Evolutionary conservation across 2,888 invertebrate genomes (phyloP), one percentile per base, ranked within the genome.

Genomic region (Scelioninae gen. 2): DNA sequence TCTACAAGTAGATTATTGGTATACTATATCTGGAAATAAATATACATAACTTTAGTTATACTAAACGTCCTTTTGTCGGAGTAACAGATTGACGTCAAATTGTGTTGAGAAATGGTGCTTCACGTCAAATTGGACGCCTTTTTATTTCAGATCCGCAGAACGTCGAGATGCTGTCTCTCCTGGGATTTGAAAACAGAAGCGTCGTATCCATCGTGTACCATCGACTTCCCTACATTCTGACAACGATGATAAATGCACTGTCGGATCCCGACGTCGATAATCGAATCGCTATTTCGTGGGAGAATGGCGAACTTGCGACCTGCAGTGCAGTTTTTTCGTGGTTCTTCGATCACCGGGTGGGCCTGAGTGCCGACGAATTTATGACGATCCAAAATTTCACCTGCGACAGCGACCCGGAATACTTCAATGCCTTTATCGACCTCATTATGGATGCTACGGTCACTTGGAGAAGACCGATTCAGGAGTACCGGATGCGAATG

Each of bases 351-450:
- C 77, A 74, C 11, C 70, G 75, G 19, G 52, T 78, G 0, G 81
- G 82, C 2, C 31, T 84, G 3, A 80, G 73, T 0, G 22, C 5
- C 0, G 77, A 80, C 0, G 83, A 84, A 18, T 84, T 79, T 39
- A 53, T 39, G 9, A 79, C 15, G 0, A 39, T 84, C 6, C 79
- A 81, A 68, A 81, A 82, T 58, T 81, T 80, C 25, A 80, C 77
- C 0, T 84, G 84, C 39, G 78, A 82, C 19, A 68, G 69, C 11
- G 80, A 78, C 55, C 79, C 81, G 0, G 79, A 80, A 0, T 77
- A 81, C 31, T 83, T 84, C 39, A 84, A 84, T 19, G 78, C 69
- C 0, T 83, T 78, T 46, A 79, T 78, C 15, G 81, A 84, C 43
- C 69, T 83, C 0, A 79, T 78, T 41, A 39, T 79, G 64, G 64